Percentiles rank a stretch among this genome's conserved stretches.
phyloP scores from a whole-genome alignment of 2,797 vertebrate genomes.

The Cygnus olor region DNA sequence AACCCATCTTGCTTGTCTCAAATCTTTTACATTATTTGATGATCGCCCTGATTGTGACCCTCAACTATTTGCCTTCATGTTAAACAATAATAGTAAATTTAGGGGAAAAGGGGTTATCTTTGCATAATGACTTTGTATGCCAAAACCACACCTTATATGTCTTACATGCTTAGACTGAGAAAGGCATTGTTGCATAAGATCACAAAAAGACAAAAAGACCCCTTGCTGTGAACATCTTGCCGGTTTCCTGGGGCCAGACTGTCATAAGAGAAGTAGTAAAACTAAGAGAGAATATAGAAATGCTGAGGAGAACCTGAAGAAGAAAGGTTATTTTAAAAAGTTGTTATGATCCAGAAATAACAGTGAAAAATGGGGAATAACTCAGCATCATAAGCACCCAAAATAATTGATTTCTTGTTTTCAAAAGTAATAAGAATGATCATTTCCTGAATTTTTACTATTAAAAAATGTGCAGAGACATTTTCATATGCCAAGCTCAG shows the following conservation, averaged over 20 bases:
- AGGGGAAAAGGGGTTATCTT: background rate
- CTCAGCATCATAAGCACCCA: background rate
- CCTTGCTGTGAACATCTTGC: background rate
- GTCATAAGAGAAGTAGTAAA: background rate
- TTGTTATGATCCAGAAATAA: background rate
- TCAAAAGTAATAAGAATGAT: background rate
- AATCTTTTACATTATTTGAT: background rate
- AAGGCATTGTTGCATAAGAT: background rate
- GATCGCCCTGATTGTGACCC: background rate
- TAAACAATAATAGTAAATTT: background rate
- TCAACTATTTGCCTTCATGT: background rate
- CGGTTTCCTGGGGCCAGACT: background rate
- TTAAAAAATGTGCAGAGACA: background rate
- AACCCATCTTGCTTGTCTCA: too few relatives aligned
- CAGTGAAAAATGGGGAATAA: background rate
- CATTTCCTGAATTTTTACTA: background rate
- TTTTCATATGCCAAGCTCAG: background rate
- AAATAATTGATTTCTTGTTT: background rate
- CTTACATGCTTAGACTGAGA: background rate
- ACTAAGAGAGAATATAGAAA: background rate
- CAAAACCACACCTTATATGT: background rate
- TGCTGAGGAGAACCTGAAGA: background rate
- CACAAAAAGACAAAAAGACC: background rate
- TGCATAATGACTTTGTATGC: background rate
- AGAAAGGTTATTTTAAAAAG: background rate